Evolutionary conservation across 2,797 vertebrate species (phyloP), one percentile per base, ranked within the genome.

Genomic region (Hippoglossus hippoglossus): DNA sequence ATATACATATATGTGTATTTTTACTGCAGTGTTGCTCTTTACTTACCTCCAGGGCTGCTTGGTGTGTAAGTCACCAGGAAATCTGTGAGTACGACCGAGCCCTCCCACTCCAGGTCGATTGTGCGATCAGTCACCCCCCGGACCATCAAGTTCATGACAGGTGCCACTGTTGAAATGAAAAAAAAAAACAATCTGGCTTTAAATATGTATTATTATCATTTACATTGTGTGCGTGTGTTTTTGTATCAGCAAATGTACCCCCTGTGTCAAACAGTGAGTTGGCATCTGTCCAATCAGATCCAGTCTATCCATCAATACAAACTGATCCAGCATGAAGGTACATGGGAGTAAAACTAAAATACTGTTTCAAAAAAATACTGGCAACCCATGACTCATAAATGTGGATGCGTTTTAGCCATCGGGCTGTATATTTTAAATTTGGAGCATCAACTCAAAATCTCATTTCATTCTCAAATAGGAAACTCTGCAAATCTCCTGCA

Each of bases 31-130:
- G 46, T 2, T 26, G 16, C 41, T 67, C 13, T 59, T 41, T 26
- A 56, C 79, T n/a, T 58, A 92, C 92, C 95, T 70, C 94, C 96
- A 0, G 92, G 93, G 71, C 90, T 95, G 34, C 71, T 94, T 0
- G 97, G 96, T 72, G 95, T 94, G 88, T 98, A 99, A 10, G 97
- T 98, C 83, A 99, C 77, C 5, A 98, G 90, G 71, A 96, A 98
- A 87, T 99, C 98, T 0, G 96, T 96, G 86, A 96, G 92, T 79
- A 96, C 92, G 54, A 94, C 86, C 0, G 96, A 92, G 58, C 96
- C 95, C 82, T 97, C 96, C 98, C 98, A 99, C 18, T 94, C 95
- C 91, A 99, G 91, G 82, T 97, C 95, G 19, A 99, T 87, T 75
- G 95, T 95, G 74, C 87, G 91, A 72, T 99, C 97, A 0, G 96